Base-by-base conservation (phyloP, 2,113 vertebrate species). In the Ascaphus truei region DNA sequence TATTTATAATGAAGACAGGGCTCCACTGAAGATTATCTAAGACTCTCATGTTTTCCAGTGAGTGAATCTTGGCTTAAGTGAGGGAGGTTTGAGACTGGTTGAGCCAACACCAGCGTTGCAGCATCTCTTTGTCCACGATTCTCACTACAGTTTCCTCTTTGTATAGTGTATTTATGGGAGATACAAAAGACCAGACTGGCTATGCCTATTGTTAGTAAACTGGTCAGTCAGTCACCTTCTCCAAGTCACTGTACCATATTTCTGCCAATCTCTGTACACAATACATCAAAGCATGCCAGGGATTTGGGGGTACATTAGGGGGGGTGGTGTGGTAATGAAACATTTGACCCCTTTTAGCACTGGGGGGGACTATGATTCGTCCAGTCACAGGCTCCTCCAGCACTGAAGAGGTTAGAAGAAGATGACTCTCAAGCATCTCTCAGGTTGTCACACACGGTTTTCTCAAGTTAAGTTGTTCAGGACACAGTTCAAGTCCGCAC, bases 381-480 rank as follows among this genome's bases (percentile, higher is more conserved):
- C 31, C 29, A 11, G 11, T 37, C 66, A 59, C 43, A 8, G 9
- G 41, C 11, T 15, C 55, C 66, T 59, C 25, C 65, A 60, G 53
- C 66, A 59, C 55, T 50, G 66, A 29, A 59, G 66, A 51, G 39
- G 52, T 58, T 34, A n/a, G 13, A 22, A 37, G 41, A 59, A 59
- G 41, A 59, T 33, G 41, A 25, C 12, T 10, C 37, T 3, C 10
- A 43, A n/a, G 16, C 52, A 47, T 33, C 37, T 43, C 7, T 20
- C n/a, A 59, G 69, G 69, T 74, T 31, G 27, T 47, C 27, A 74
- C 71, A 9, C 2, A 3, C 2, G 10, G 15, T 36, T 12, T 0
- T 51, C 30, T 90, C 86, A 98, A 84, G 96, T 96, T 89, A 96
- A 87, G 90, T 96, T 96, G 89, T 98, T 98, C 92, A 97, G 96